Base-by-base conservation (phyloP, 2,888 invertebrate species). In the Mesochorus sp. region DNA sequence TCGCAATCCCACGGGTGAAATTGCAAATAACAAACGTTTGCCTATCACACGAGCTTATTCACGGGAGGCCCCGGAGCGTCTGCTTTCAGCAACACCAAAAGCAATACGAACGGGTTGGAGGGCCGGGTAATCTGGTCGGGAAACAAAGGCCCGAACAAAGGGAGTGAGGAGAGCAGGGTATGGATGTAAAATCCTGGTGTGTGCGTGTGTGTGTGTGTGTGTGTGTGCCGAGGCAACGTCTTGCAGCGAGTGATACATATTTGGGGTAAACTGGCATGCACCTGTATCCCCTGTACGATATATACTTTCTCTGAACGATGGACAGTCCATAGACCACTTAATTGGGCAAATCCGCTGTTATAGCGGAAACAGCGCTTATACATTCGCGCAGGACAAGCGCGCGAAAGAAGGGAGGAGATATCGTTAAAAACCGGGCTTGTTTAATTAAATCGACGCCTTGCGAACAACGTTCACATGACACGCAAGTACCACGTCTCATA, bases 21-120 rank as follows among this genome's bases (percentile, higher is more conserved):
- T 89, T 86, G 86, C 85, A 87, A 88, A 87, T 88, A 88, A 88
- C 88, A 84, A 88, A 88, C 85, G 84, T 83, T 86, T 81, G 83
- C 85, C 85, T 85, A 84, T 86, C 86, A 82, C 81, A 82, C 79
- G 76, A 73, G 77, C 59, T 76, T 81, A 82, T 83, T 84, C 82
- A 78, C 61, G 59, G 44, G 49, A 61, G 67, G 55, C 31, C 21
- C 24, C 12, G 55, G 39, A 79, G 70, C 78, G 59, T 79, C 78
- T 75, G 78, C 75, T 75, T 53, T 75, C 47, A 61, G 31, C 53
- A 57, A 59, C 57, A 51, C 70, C 19, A 24, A 24, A 31, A 26
- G 49, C 59, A 55, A 61, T 26, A 44, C 44, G 17, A 44, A 42
- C 55, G 62, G 28, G 26, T 61, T 19, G 12, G 53, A 44, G 57